Conservation (phyloP, 2,888 invertebrate genomes). For the Bhutanitis thaidina region DNA sequence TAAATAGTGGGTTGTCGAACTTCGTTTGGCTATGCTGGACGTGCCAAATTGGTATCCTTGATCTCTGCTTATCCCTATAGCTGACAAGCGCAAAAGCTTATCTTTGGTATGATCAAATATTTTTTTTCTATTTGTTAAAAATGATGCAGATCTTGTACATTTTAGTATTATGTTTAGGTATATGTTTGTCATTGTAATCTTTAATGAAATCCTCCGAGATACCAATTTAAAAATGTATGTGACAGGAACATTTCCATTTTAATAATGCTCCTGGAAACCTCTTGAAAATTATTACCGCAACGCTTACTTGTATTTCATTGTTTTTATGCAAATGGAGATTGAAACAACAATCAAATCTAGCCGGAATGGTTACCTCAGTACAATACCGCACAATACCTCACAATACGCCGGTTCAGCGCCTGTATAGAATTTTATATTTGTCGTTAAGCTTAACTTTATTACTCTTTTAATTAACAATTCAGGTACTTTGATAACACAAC, state of each 20-base stretch:
- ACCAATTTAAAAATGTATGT: not conserved
- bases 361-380: not conserved
- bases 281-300: conserved; percentile 32
- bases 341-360: conserved; percentile 31
- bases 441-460: not conserved
- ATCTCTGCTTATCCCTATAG: too few relatives aligned
- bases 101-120: too few relatives aligned
- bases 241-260: conserved; percentile 2
- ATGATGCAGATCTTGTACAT: too few relatives aligned
- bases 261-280: conserved; percentile 23
- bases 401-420: not conserved
- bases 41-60: too few relatives aligned
- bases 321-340: conserved; percentile 41
- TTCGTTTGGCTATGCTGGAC: too few relatives aligned
- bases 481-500: not conserved
- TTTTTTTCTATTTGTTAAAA: too few relatives aligned
- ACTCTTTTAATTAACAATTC: not conserved
- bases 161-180: too few relatives aligned
- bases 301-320: conserved; percentile 33
- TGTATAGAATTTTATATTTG: not conserved
- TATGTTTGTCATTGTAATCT: too few relatives aligned
- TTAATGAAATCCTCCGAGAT: too few relatives aligned
- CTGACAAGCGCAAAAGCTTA: too few relatives aligned
- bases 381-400: not conserved
- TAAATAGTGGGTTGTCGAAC: too few relatives aligned